These are phyloP conservation scores for Paedocypris sp. DNA, from an alignment of 2,113 vertebrate species.

Conservation along the genomic window DNA sequence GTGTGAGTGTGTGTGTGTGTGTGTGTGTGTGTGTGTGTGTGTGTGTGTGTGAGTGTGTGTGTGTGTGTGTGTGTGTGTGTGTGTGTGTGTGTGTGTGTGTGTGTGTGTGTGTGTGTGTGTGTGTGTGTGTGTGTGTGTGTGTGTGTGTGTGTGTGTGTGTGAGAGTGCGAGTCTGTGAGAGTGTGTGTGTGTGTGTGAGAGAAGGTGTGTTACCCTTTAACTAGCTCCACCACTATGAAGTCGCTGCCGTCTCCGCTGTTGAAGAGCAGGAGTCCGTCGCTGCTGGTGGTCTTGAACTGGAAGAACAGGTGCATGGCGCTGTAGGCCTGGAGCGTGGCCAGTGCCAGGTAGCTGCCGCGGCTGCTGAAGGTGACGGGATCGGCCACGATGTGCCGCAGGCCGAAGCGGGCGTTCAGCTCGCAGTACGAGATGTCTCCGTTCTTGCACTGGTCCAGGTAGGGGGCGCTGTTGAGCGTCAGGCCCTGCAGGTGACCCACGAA, in stretches of 20 bases:
- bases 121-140: no score
- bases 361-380: constrained; percentile 84
- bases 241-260: constrained; percentile 88
- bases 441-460: constrained; percentile 89
- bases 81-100: no score
- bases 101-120: no score
- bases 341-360: constrained; percentile 76
- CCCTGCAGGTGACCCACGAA: constrained; percentile 89
- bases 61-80: no score
- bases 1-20: no score
- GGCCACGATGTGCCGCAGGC: constrained; percentile 80
- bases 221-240: constrained; percentile 89
- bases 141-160: no score
- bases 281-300: constrained; percentile 87
- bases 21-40: no score
- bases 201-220: constrained; percentile 77
- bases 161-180: no score
- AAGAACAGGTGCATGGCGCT: constrained; percentile 94
- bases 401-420: constrained; percentile 86
- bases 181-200: no score
- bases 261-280: constrained; percentile 86
- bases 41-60: no score
- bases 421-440: constrained; percentile 90
- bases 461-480: constrained; percentile 76
- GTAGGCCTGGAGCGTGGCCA: constrained; percentile 82